phyloP scores from a whole-genome alignment of 2,113 vertebrate genomes.

The Spea bombifrons region DNA sequence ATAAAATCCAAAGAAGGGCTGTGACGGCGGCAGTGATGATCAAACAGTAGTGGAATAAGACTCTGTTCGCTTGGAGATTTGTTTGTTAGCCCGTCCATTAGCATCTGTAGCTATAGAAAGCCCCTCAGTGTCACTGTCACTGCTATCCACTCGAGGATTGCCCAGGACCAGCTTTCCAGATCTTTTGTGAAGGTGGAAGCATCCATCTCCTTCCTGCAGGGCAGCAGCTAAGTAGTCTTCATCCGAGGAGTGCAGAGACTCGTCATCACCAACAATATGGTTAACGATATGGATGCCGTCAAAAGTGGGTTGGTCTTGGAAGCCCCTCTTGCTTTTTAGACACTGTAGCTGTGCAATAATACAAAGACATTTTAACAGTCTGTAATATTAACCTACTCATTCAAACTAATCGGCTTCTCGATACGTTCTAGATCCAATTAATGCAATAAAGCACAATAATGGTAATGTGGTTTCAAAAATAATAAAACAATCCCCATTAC shows the following conservation, averaged over 20 bases:
- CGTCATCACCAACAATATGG: constrained; percentile 81
- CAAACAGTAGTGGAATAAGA: constrained; percentile 86
- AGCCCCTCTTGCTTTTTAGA: constrained; percentile 80
- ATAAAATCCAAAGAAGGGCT: constrained; percentile 52
- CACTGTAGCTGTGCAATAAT: constrained; percentile 77
- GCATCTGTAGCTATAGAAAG: constrained; percentile 59
- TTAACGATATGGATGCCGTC: constrained; percentile 94
- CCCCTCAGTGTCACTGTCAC: constrained; percentile 80
- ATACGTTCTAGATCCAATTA: no score
- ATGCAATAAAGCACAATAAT: no score
- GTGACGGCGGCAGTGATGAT: constrained; percentile 65
- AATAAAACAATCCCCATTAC: no score
- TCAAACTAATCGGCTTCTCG: no score
- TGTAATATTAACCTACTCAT: no score
- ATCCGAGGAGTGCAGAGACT: constrained; percentile 86
- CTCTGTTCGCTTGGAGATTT: constrained; percentile 64
- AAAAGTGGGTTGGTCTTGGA: constrained; percentile 77
- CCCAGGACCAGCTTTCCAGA: constrained; percentile 70
- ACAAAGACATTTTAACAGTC: background rate
- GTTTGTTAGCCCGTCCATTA: constrained; percentile 56
- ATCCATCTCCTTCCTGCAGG: constrained; percentile 60
- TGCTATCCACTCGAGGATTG: constrained; percentile 72
- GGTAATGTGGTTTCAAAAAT: no score
- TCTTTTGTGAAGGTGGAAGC: constrained; percentile 61
- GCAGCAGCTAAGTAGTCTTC: constrained; percentile 77